Conservation (phyloP, 30 jellyfish, hydroid and myxozoan species). For the Hydractinia symbiolongicarpus region DNA sequence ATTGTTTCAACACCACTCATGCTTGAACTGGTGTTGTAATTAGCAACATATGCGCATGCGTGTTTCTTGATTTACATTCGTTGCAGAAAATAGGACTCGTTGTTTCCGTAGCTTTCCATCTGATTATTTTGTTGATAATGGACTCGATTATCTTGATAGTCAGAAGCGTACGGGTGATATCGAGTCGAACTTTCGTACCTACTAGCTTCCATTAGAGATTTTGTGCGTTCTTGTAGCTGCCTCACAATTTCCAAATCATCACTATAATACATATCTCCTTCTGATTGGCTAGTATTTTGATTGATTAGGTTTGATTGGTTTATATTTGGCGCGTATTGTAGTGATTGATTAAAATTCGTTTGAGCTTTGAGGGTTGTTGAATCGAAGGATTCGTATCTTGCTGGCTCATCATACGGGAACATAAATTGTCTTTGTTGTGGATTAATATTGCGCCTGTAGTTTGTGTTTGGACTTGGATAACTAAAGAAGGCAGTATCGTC, state of each 20-base stretch:
- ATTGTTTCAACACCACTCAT: too few relatives aligned
- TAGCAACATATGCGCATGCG: too few relatives aligned
- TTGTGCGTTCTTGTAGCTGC: conserved; percentile 33
- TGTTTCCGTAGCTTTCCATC: too few relatives aligned
- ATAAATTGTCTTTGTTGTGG: not conserved
- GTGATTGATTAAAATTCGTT: too few relatives aligned
- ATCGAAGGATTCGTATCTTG: not conserved
- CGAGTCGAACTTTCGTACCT: not conserved
- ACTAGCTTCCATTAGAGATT: conserved; percentile 33
- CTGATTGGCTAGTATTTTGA: conserved; percentile 13
- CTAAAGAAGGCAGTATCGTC: not conserved
- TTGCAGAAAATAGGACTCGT: too few relatives aligned
- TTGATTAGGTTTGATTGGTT: conserved; percentile 3
- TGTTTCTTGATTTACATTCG: too few relatives aligned
- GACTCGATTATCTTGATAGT: not conserved
- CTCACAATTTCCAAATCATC: conserved; percentile 23
- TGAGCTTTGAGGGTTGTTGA: too few relatives aligned
- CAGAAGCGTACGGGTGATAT: not conserved
- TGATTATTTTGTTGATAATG: too few relatives aligned
- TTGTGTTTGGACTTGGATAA: not conserved
- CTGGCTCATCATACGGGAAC: conserved; percentile 12
- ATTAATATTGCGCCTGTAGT: not conserved
- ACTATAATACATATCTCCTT: not conserved
- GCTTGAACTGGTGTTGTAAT: too few relatives aligned
- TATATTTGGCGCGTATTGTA: not conserved